Base-by-base conservation (phyloP, 2,888 invertebrate genomes). In the Netelia inedita region DNA sequence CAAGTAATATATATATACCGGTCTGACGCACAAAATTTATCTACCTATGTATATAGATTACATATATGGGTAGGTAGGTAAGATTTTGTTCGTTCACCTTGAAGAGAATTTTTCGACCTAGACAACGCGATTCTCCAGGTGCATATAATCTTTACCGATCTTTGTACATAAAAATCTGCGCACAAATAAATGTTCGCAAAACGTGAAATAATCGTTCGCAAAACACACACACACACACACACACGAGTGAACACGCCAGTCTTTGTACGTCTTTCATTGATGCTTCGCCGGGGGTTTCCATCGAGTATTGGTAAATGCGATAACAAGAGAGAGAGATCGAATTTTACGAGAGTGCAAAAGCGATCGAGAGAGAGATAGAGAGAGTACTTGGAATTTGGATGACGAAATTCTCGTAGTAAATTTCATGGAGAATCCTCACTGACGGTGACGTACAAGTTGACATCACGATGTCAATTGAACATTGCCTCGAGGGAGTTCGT, bases 381-480 rank as follows among this genome's bases (percentile, higher is more conserved):
- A 76, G 68, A 55, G 35, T 65, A 59, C 10, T 53, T 21, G 61
- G 55, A 73, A 78, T 35, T 76, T 57, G 81, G 84, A 84, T 84
- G 84, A 84, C 78, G 84, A 84, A 84, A 84, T 35, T 57, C 41
- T 63, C 55, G 53, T 78, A 68, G 65, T 81, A 78, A 81, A 81
- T 84, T 84, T 84, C 84, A 84, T 78, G 78, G 73, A 81, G 84
- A 84, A 84, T 81, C 84, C 81, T 81, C 73, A 55, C 41, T 53
- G 16, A 63, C 63, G 46, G 35, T 69, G 68, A 69, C 73, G 76
- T 57, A n/a, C 41, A 55, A 57, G 5, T 14, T 23, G 55, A 14
- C 63, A 65, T 41, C 50, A 69, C 71, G 79, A 46, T 81, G 84
- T 84, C 84, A 78, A 81, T 81, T 78, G 73, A 46, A 76, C 0